Evolutionary conservation across 2,888 invertebrate species (phyloP), one percentile per base, ranked within the genome.

Genomic region (Arge pagana): DNA sequence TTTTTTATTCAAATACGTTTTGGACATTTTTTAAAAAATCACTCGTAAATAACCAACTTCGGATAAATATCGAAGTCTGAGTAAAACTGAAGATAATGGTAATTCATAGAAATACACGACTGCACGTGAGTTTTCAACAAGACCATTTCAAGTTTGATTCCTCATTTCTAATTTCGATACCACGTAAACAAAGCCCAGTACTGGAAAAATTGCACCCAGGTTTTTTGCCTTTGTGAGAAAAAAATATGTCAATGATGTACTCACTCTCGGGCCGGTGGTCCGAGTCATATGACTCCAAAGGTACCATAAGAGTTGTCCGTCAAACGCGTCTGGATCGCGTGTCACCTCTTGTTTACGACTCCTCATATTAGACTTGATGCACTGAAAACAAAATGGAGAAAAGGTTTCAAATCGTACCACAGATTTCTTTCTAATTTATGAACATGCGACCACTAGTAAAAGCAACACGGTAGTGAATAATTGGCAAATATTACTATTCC

Each of bases 231-330:
- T 48, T 24, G 48, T 37, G 8, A 45, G 49, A 2, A 49, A 18
- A 21, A 15, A 11, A 13, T 36, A n/a, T 13, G 31, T 26, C 11
- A 26, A 28, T 16, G 11, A 13, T 28, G 13, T 52, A 63, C 72
- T 68, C 58, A 72, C 62, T 48, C 66, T 59, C 39, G 72, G 56
- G 56, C 79, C 64, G 15, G 78, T 73, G 10, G 74, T 72, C 48
- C 77, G 66, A 24, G 78, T 66, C 41, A 81, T 70, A 57, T 80
- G 79, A 56, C 80, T 76, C 72, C 81, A 76, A 45, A 83, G 70
- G 48, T 80, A 76, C 79, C 79, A 80, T 54, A 82, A 67, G 74
- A 81, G 77, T 58, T 80, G 78, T 4, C 80, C 77, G 58, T 80
- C 80, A 51, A 81, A 73, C 57, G 77, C 71, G 56, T 77, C 77